A percentile compares a stretch with the other conserved stretches of the same genome.
phyloP scores from a whole-genome alignment of 2,888 invertebrate genomes.

The Hydroisotoma schaefferi region DNA sequence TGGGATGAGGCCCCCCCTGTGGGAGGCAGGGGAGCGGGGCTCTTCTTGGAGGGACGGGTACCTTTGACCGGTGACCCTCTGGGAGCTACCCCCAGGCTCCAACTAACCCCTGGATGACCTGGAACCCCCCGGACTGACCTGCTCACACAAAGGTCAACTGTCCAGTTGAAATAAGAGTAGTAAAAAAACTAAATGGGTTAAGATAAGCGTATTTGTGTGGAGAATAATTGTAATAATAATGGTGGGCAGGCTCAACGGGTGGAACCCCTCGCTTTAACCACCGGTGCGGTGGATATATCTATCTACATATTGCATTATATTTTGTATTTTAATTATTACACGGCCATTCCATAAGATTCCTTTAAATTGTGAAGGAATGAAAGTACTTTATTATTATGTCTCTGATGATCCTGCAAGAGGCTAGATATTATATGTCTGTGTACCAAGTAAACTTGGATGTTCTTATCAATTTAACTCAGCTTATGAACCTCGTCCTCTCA shows the following conservation, averaged over 20 bases:
- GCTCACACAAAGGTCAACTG: conserved; percentile 47
- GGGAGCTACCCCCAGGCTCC: conserved; percentile 45
- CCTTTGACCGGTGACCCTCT: conserved; percentile 43
- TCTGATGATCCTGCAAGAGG: too few species aligned
- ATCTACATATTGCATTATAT: conserved; percentile 11
- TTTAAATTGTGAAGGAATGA: too few species aligned
- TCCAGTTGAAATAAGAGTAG: too few species aligned
- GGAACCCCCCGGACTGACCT: conserved; percentile 45
- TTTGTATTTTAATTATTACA: conserved; percentile 14
- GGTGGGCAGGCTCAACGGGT: conserved; percentile 45
- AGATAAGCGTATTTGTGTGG: too few species aligned
- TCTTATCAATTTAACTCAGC: too few species aligned
- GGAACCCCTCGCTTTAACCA: conserved; percentile 47
- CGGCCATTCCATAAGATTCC: too few species aligned
- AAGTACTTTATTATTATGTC: too few species aligned
- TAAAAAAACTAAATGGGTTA: too few species aligned
- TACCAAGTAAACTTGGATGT: too few species aligned
- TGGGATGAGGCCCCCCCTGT: conserved; percentile 39
- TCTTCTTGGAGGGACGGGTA: conserved; percentile 39
- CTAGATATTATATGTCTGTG: too few species aligned
- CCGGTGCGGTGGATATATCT: conserved; percentile 44
- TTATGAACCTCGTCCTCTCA: too few species aligned
- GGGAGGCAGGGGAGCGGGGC: conserved; percentile 44
- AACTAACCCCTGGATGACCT: conserved; percentile 37
- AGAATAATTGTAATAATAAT: too few species aligned